Percentiles rank a stretch among this genome's conserved stretches.
These are phyloP conservation scores for Pterocles orientalis DNA, from an alignment of 2,113 vertebrate genomes.

Conservation along the genomic window DNA sequence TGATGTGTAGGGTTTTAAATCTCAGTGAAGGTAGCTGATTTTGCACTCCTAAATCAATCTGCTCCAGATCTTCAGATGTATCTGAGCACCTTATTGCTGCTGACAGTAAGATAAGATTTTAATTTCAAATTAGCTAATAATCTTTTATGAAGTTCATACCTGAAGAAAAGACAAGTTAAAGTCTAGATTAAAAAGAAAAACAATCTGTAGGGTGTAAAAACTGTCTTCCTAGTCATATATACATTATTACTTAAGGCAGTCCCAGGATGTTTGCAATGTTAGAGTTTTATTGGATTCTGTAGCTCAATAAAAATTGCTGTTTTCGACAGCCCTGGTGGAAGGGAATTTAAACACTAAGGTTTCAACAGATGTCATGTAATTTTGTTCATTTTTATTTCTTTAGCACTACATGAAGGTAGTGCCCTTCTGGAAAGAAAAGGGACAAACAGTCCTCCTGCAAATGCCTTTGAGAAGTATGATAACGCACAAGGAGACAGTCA, in stretches of 20 bases:
- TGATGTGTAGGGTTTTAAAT: neutral
- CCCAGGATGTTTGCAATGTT: conserved; percentile 49
- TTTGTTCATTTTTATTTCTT: conserved; percentile 6
- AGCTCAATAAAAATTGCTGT: conserved; percentile 71
- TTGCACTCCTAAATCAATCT: neutral
- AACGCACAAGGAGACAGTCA: neutral
- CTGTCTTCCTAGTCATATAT: conserved; percentile 27
- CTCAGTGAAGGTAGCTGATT: neutral
- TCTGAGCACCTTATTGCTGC: neutral
- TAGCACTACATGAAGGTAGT: neutral
- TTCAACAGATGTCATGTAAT: conserved; percentile 41
- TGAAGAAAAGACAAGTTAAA: conserved; percentile 46
- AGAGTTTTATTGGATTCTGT: conserved; percentile 66
- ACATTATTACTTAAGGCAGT: conserved; percentile 33
- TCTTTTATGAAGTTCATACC: conserved; percentile 17
- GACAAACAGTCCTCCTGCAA: neutral
- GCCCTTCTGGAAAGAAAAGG: neutral
- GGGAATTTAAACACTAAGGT: conserved; percentile 45
- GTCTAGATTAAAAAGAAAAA: conserved; percentile 34
- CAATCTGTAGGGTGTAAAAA: neutral
- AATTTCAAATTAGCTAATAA: conserved; percentile 49
- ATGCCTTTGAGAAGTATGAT: neutral
- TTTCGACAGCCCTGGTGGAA: neutral
- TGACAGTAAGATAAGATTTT: conserved; percentile 18
- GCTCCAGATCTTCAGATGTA: neutral